These are phyloP conservation scores for Herpailurus yagouaroundi DNA, from an alignment of 2,113 vertebrate genomes.

Conservation along the genomic window DNA sequence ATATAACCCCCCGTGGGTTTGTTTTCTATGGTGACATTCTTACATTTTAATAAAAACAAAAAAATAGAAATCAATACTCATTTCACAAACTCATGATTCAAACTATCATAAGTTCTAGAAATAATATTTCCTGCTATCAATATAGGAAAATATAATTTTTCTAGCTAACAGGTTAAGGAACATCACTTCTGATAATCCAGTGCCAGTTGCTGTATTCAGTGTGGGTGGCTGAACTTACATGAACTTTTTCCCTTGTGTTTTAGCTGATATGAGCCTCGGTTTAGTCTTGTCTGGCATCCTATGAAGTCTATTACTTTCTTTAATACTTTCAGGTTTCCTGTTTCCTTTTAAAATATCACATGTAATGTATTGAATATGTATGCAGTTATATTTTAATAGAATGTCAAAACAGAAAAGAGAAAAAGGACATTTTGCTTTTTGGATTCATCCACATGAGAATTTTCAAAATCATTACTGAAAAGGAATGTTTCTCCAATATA, in stretches of 20 bases:
- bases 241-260: not conserved
- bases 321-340: not conserved
- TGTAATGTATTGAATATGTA: not conserved
- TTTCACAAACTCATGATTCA: not conserved
- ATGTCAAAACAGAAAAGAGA: slow-evolving; percentile 5
- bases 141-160: not conserved
- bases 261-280: not conserved
- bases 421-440: not conserved
- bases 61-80: slow-evolving; percentile 4
- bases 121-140: not conserved
- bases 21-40: not conserved
- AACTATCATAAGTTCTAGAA: not conserved
- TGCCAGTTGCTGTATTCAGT: not conserved
- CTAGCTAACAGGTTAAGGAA: not conserved
- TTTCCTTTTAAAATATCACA: not conserved
- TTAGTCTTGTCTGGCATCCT: not conserved
- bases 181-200: not conserved
- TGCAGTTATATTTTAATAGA: not conserved
- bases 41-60: slow-evolving; percentile 1
- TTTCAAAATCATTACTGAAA: slow-evolving; percentile 44
- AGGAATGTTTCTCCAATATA: slow-evolving; percentile 37
- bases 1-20: not conserved
- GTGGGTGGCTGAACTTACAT: not conserved
- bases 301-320: not conserved
- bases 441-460: not conserved